phyloP scores from a whole-genome alignment of 2,113 vertebrate species.

The Tricholaema leucomelas region DNA sequence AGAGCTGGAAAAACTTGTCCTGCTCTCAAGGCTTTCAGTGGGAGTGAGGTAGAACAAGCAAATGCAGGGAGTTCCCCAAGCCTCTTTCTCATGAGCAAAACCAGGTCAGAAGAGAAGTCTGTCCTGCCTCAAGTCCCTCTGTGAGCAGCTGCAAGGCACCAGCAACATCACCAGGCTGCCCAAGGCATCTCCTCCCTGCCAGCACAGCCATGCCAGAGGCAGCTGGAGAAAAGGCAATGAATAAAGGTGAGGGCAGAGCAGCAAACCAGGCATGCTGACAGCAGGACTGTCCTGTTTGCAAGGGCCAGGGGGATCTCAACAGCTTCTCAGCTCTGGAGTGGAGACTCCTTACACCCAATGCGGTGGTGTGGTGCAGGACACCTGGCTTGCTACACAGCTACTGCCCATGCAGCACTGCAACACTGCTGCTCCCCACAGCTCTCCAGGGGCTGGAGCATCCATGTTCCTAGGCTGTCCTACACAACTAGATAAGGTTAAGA shows the following conservation, averaged over 20 bases:
- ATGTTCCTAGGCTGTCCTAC: neutral
- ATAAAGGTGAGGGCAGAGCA: neutral
- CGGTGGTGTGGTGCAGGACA: neutral
- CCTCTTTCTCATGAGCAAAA: neutral
- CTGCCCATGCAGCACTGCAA: neutral
- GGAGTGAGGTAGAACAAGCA: neutral
- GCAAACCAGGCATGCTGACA: neutral
- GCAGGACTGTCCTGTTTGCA: neutral
- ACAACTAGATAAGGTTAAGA: neutral
- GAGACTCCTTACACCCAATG: neutral
- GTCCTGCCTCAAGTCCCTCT: neutral
- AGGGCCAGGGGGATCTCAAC: neutral
- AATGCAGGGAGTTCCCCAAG: neutral
- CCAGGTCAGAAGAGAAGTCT: neutral
- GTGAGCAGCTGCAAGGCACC: neutral
- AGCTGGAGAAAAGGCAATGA: neutral
- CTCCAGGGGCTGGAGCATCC: neutral
- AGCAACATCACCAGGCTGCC: neutral
- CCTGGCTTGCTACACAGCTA: neutral
- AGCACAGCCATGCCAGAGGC: neutral
- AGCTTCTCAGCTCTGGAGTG: neutral
- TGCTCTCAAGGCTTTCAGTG: neutral
- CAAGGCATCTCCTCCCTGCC: neutral
- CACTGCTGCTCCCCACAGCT: neutral
- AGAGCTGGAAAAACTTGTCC: constrained; percentile 30